Percentiles rank a stretch among this genome's conserved stretches.
These are phyloP conservation scores for Bombus vancouverensis DNA, from an alignment of 1,140 invertebrate species.

Conservation along the genomic window DNA sequence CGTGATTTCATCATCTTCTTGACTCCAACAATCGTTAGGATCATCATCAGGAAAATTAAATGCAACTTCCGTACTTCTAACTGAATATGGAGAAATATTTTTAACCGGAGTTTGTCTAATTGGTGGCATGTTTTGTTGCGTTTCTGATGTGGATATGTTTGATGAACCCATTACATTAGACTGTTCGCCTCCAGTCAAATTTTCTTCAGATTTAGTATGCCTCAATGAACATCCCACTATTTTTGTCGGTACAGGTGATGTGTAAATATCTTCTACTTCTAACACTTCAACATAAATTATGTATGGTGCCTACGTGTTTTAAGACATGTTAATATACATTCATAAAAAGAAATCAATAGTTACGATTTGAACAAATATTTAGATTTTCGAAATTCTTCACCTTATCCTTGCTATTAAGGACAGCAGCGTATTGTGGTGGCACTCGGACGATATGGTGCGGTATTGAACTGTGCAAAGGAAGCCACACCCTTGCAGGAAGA, in stretches of 20 bases:
- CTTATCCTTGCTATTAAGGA: conserved; percentile 99
- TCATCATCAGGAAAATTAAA: conserved; percentile 84
- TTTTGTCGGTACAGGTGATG: conserved; percentile 90
- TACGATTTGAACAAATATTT: too few relatives aligned
- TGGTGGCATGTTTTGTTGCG: conserved; percentile 68
- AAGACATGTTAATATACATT: conserved; percentile 30
- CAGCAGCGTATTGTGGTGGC: conserved; percentile 96
- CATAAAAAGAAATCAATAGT: not conserved
- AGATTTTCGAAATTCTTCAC: conserved; percentile 77
- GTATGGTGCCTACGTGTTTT: conserved; percentile 92
- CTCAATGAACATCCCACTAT: conserved; percentile 90
- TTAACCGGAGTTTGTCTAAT: conserved; percentile 77
- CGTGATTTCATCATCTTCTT: conserved; percentile 97
- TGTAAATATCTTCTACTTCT: conserved; percentile 94
- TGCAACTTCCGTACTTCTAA: conserved; percentile 75
- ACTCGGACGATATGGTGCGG: conserved; percentile 95
- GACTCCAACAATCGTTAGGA: conserved; percentile 92
- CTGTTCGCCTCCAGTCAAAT: conserved; percentile 85
- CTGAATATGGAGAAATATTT: conserved; percentile 67
- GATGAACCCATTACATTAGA: conserved; percentile 75
- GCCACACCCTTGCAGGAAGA: conserved; percentile 98
- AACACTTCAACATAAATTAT: conserved; percentile 98
- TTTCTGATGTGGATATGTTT: conserved; percentile 68
- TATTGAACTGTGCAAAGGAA: conserved; percentile 90
- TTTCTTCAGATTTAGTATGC: conserved; percentile 97